Base-by-base conservation (phyloP, 2,797 vertebrate species). In the Anas georgica region DNA sequence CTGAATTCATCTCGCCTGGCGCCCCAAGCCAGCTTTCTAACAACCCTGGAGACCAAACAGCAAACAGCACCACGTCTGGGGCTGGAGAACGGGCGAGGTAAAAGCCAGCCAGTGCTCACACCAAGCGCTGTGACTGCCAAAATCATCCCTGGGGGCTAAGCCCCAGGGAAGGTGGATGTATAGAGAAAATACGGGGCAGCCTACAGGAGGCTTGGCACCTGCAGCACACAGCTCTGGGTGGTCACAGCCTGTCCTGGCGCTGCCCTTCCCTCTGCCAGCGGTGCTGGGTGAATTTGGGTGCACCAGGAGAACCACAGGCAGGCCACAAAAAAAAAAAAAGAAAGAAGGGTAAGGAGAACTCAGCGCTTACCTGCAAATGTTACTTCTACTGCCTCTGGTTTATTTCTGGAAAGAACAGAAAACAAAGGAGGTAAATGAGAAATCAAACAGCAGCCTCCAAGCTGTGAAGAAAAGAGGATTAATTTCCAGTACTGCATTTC, bases 301-400 rank as follows among this genome's bases (percentile, higher is more conserved):
- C 5, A 21, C 10, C 18, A 48, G 33, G 8, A 0, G 55, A 80
- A 59, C 20, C 1, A 2, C 5, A 22, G 29, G 29, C 48, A 63
- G n/a, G 59, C 41, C 7, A 6, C 43, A 43, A 8, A 43, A 43
- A 43, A 43, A 41, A 16, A 41, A 43, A 43, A 43, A 35, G 9
- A 37, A 43, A 43, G 43, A 18, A 43, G 70, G 91, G 50, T 17
- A 18, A 70, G 43, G 8, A 86, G 7, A 75, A 7, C 35, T 63
- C 5, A 5, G 72, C 41, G 69, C 97, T 98, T 98, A 99, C 99
- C 99, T 98, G 99, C 99, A 98, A 99, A 99, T 17, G 99, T 99
- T 96, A 99, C 99, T 97, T 99, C 99, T 94, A 99, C 99, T 72
- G 99, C 99, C 96, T 99, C 99, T 95, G 99, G 99, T 95, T 99